Percentiles rank a stretch among this genome's conserved stretches.
These are phyloP conservation scores for Chloroceryle amazona DNA, from an alignment of 2,797 vertebrate genomes.

Conservation along the genomic window DNA sequence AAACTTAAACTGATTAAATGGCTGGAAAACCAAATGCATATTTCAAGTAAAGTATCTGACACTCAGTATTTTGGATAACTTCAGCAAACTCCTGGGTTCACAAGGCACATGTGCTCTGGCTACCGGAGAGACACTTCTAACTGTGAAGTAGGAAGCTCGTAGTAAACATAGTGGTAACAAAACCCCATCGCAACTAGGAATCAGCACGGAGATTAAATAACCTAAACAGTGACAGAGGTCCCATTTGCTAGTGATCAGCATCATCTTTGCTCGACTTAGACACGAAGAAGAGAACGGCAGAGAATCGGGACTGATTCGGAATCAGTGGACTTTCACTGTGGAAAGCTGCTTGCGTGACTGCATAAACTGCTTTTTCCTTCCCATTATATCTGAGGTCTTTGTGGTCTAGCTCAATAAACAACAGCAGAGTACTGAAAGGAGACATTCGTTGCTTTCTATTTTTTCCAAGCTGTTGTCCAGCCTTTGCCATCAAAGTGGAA, in stretches of 20 bases:
- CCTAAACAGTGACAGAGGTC: background rate
- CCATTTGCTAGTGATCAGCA: background rate
- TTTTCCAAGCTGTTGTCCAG: background rate
- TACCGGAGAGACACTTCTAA: background rate
- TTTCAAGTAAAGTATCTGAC: background rate
- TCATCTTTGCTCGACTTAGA: background rate
- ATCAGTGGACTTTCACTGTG: background rate
- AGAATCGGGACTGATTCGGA: background rate
- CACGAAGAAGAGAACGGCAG: background rate
- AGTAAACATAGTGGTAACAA: background rate
- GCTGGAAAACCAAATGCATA: background rate
- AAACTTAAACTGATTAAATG: background rate
- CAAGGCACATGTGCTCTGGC: background rate
- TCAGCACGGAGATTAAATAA: background rate
- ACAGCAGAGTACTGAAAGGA: background rate
- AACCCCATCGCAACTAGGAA: background rate
- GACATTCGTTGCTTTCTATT: background rate
- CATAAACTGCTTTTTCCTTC: background rate
- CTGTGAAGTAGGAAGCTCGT: background rate
- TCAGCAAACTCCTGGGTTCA: background rate
- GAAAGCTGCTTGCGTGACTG: background rate
- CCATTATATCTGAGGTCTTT: background rate
- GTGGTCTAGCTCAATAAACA: background rate
- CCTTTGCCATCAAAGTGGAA: background rate
- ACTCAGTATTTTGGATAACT: background rate